Evolutionary conservation across 2,113 vertebrate genomes (phyloP).

Genomic region (Zosterops japonicus): DNA sequence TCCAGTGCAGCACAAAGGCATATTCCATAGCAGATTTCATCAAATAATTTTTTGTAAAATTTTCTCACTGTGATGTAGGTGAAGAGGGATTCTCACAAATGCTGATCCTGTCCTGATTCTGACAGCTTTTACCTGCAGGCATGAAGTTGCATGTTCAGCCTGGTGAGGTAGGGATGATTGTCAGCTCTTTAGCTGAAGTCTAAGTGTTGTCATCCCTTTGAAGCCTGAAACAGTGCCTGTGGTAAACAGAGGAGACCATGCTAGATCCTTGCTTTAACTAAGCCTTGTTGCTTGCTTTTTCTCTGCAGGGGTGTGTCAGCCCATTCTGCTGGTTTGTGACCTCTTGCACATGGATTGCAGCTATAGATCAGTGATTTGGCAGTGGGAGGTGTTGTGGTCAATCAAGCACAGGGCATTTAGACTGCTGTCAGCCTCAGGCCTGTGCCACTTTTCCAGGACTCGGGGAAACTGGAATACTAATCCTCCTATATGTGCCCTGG

Average conservation of each 20-base stretch:
- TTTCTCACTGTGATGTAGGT: neutral
- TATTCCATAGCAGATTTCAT: neutral
- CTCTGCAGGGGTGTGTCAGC: neutral
- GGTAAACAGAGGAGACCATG: neutral
- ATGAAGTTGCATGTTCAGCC: neutral
- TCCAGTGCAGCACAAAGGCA: neutral
- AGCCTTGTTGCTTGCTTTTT: neutral
- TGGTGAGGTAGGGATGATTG: neutral
- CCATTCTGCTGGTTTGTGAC: neutral
- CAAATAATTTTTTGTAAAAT: neutral
- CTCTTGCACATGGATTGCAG: neutral
- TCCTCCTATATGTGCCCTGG: neutral
- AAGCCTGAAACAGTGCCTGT: neutral
- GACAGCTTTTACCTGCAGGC: neutral
- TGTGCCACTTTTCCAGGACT: neutral
- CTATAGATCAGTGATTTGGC: neutral
- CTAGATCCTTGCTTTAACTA: neutral
- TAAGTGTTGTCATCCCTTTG: neutral
- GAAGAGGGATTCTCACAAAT: neutral
- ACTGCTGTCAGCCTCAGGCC: neutral
- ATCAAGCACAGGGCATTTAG: neutral
- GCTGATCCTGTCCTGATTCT: neutral
- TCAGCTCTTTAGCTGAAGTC: neutral
- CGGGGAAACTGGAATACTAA: neutral
- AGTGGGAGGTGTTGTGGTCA: neutral